phyloP scores from a whole-genome alignment of 2,888 invertebrate species.

The Sinodicranocentrus sp. region DNA sequence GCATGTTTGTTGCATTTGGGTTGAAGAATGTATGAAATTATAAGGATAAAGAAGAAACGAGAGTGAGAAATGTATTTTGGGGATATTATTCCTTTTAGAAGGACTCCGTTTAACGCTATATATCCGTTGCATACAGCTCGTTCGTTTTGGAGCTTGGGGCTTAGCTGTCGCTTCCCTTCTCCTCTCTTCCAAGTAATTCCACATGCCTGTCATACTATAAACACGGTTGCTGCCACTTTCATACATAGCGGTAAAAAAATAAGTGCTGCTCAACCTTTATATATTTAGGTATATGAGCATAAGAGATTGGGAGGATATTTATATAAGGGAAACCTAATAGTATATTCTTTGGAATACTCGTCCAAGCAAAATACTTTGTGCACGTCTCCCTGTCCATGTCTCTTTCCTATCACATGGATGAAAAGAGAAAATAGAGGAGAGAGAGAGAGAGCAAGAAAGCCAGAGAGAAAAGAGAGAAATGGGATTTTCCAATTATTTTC shows the following conservation, averaged over 20 bases:
- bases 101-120: too few relatives aligned
- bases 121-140: neutral
- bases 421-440: slow-evolving; percentile 43
- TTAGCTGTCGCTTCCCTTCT: slow-evolving; percentile 43
- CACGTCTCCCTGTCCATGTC: slow-evolving; percentile 57
- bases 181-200: slow-evolving; percentile 43
- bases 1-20: neutral
- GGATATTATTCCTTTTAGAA: too few relatives aligned
- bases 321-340: too few relatives aligned
- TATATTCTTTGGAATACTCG: too few relatives aligned
- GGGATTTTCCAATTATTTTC: slow-evolving; percentile 77
- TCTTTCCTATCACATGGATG: slow-evolving; percentile 57
- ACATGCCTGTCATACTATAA: slow-evolving; percentile 42
- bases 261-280: too few relatives aligned
- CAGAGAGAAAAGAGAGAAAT: slow-evolving; percentile 71
- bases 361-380: slow-evolving; percentile 47
- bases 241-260: neutral
- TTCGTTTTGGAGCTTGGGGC: slow-evolving; percentile 23
- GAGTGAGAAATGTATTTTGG: too few relatives aligned
- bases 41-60: too few relatives aligned
- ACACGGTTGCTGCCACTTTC: slow-evolving; percentile 36
- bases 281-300: too few relatives aligned
- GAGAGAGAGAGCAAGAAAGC: slow-evolving; percentile 15
- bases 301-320: too few relatives aligned
- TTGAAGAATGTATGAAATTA: neutral